Conservation (phyloP, 2,113 vertebrate genomes). For the Melanostigma gelatinosum region DNA sequence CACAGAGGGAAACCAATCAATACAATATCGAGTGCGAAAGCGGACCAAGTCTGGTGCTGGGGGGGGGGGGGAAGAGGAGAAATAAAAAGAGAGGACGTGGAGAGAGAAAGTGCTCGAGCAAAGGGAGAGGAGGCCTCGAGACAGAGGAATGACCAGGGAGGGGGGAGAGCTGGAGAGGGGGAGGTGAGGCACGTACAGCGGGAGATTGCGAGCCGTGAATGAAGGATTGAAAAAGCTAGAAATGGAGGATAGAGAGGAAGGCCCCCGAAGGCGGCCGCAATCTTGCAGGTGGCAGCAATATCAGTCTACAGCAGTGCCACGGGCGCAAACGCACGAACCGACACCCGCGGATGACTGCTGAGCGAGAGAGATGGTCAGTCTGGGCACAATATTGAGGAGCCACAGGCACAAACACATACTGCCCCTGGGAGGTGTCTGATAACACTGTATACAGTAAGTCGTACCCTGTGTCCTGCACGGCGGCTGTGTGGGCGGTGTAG, state of each 20-base stretch:
- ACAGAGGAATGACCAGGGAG: constrained; percentile 14
- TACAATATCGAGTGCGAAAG: constrained; percentile 75
- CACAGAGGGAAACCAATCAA: constrained; percentile 77
- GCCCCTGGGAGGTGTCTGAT: constrained; percentile 52
- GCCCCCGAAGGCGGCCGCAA: constrained; percentile 51
- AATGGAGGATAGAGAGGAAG: constrained; percentile 31
- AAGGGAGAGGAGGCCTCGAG: not conserved
- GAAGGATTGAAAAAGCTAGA: constrained; percentile 46
- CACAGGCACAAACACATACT: constrained; percentile 56
- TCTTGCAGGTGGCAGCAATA: constrained; percentile 55
- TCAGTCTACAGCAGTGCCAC: constrained; percentile 52
- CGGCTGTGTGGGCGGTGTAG: not conserved
- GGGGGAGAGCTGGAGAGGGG: not conserved
- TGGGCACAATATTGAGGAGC: constrained; percentile 46
- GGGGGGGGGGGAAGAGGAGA: constrained; percentile 17
- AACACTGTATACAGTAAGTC: constrained; percentile 40
- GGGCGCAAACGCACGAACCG: constrained; percentile 51
- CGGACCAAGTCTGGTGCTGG: constrained; percentile 45
- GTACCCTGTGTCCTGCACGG: not conserved
- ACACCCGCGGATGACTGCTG: constrained; percentile 21
- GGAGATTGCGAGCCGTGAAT: constrained; percentile 25
- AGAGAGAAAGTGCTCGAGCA: constrained; percentile 14
- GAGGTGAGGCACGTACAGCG: not conserved
- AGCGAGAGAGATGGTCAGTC: constrained; percentile 55
- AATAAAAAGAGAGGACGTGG: constrained; percentile 7